Conservation (phyloP, 2,888 invertebrate genomes). For the Tachystola acroxantha region DNA sequence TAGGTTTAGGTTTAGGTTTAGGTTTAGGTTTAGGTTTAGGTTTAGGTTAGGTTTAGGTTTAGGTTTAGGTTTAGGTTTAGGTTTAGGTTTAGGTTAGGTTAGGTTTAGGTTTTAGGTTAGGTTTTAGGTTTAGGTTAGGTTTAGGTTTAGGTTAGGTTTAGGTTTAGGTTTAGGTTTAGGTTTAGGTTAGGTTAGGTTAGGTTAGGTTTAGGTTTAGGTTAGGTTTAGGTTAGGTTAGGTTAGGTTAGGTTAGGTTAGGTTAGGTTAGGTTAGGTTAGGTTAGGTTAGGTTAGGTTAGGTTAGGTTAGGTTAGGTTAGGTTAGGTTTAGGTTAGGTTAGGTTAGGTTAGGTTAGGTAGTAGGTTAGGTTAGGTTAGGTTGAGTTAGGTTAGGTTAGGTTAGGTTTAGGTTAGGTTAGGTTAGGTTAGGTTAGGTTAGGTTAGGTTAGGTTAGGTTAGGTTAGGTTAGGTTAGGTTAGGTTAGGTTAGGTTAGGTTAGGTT, state of each 20-base stretch:
- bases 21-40: too few relatives aligned
- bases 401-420: slow-evolving; percentile 5
- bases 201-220: not conserved
- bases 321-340: not conserved
- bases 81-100: too few relatives aligned
- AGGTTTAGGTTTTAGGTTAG: too few relatives aligned
- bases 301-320: slow-evolving; percentile 7
- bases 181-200: slow-evolving; percentile 8
- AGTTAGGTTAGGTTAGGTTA: not conserved
- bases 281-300: slow-evolving; percentile 10
- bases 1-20: not conserved
- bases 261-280: slow-evolving; percentile 7
- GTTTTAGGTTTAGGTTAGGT: too few relatives aligned
- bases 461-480: not conserved
- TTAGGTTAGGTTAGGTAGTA: not conserved
- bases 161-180: slow-evolving; percentile 1
- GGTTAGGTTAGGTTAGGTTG: not conserved
- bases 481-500: slow-evolving; percentile 1
- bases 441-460: slow-evolving; percentile 2
- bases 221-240: slow-evolving; percentile 5
- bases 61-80: too few relatives aligned
- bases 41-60: too few relatives aligned
- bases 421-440: slow-evolving; percentile 12
- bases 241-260: slow-evolving; percentile 7
- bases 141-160: too few relatives aligned